Percentiles rank a stretch among this genome's conserved stretches.
These are phyloP conservation scores for Atherinosoma microstoma DNA, from an alignment of 2,797 vertebrate genomes.

Conservation along the genomic window DNA sequence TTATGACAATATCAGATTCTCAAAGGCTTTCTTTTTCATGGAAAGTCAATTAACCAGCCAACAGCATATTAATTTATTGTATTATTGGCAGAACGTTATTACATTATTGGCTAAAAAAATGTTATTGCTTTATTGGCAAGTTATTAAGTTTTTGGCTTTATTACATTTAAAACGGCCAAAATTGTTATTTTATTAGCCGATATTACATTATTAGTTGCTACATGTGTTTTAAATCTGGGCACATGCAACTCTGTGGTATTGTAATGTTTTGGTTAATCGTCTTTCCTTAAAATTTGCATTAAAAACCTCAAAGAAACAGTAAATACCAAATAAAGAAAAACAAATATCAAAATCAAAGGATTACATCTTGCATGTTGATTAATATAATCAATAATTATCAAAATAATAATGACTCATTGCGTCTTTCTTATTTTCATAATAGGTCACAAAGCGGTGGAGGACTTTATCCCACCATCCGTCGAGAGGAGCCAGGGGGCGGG, in stretches of 20 bases:
- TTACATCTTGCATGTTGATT: background rate
- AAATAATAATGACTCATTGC: background rate
- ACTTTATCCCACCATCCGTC: conserved; percentile 85
- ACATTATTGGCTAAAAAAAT: too few species aligned
- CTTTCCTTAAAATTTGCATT: background rate
- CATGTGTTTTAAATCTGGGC: background rate
- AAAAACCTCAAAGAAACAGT: background rate
- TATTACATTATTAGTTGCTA: background rate
- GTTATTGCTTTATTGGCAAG: background rate
- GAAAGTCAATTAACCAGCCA: too few species aligned
- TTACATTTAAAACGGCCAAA: background rate
- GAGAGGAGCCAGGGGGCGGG: conserved; percentile 78
- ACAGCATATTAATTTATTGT: too few species aligned
- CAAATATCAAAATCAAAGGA: background rate
- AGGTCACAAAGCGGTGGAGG: conserved; percentile 89
- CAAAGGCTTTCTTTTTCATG: too few species aligned
- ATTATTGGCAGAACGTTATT: too few species aligned
- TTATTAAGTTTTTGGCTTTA: background rate
- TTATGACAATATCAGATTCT: too few species aligned
- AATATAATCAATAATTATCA: background rate
- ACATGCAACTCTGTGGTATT: background rate
- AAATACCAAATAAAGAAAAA: background rate
- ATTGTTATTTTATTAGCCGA: background rate
- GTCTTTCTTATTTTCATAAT: conserved; percentile 21
- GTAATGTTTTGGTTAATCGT: background rate